phyloP scores from a whole-genome alignment of 2,113 vertebrate genomes.

The Axis porcinus region DNA sequence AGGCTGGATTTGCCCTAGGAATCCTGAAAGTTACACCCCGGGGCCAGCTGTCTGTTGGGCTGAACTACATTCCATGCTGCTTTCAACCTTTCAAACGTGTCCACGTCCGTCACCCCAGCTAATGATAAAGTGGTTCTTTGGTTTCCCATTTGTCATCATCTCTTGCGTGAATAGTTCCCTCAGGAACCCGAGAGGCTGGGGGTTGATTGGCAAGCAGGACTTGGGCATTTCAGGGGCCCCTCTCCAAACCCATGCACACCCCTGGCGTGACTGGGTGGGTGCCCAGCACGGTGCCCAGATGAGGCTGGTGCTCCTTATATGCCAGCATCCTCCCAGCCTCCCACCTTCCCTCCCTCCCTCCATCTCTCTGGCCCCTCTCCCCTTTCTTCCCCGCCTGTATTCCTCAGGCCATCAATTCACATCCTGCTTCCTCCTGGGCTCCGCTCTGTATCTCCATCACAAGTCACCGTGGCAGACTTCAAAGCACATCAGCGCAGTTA shows the following conservation, averaged over 20 bases:
- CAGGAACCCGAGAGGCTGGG: not conserved
- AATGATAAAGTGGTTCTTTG: conserved; percentile 31
- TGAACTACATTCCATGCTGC: not conserved
- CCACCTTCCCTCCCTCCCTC: fast-evolving
- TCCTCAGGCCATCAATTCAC: conserved; percentile 37
- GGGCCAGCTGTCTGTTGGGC: not conserved
- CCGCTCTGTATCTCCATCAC: conserved; percentile 49
- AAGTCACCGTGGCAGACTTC: conserved; percentile 39
- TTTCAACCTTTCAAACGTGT: not conserved
- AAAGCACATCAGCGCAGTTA: conserved; percentile 42
- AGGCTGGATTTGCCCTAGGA: not conserved
- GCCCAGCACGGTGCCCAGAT: fast-evolving
- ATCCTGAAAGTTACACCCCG: not conserved
- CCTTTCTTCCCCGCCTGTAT: not conserved
- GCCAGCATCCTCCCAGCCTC: not conserved
- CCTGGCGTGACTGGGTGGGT: not conserved
- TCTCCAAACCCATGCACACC: not conserved
- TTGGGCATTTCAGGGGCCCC: not conserved
- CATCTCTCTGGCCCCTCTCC: not conserved
- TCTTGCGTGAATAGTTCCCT: not conserved
- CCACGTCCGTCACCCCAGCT: not conserved
- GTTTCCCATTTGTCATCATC: conserved; percentile 23
- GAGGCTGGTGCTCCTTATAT: not conserved
- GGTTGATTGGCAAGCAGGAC: not conserved
- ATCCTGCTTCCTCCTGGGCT: not conserved